phyloP scores from a whole-genome alignment of 2,888 invertebrate genomes.

The Pemphredon lugubris region DNA sequence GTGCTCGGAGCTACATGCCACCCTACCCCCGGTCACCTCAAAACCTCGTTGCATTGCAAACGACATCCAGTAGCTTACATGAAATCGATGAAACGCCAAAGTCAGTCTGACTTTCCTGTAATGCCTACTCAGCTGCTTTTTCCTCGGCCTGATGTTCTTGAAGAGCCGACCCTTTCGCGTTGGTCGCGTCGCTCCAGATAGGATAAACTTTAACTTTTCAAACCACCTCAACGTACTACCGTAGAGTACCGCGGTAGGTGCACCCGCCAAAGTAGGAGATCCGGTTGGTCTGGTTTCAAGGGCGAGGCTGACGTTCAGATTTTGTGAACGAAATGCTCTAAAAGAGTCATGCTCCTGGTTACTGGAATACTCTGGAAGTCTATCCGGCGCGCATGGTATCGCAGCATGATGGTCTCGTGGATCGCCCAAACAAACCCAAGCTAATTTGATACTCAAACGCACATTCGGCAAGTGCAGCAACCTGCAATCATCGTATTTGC shows the following conservation, averaged over 20 bases:
- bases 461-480: slow-evolving; percentile 95
- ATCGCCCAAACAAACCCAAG: slow-evolving; percentile 96
- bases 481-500: slow-evolving; percentile 99
- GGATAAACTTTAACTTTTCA: slow-evolving; percentile 95
- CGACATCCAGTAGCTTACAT: slow-evolving; percentile 98
- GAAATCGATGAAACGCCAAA: slow-evolving; percentile 92
- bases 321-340: slow-evolving; percentile 95
- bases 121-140: slow-evolving; percentile 96
- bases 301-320: slow-evolving; percentile 89
- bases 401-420: slow-evolving; percentile 98
- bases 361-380: slow-evolving; percentile 97
- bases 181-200: slow-evolving; percentile 96
- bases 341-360: slow-evolving; percentile 98
- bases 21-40: slow-evolving; percentile 90
- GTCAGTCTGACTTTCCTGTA: slow-evolving; percentile 93
- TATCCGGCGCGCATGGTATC: slow-evolving; percentile 97
- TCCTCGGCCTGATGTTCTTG: slow-evolving; percentile 90
- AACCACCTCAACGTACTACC: slow-evolving; percentile 98
- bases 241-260: slow-evolving; percentile 90
- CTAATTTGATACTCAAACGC: slow-evolving; percentile 90
- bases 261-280: slow-evolving; percentile 80
- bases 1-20: slow-evolving; percentile 92
- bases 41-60: slow-evolving; percentile 97
- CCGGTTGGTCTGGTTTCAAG: slow-evolving; percentile 87
- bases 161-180: slow-evolving; percentile 96